Percentiles rank a stretch among this genome's conserved stretches.
Conservation (phyloP, 1,140 invertebrate genomes). For the Lycorma delicatula region DNA sequence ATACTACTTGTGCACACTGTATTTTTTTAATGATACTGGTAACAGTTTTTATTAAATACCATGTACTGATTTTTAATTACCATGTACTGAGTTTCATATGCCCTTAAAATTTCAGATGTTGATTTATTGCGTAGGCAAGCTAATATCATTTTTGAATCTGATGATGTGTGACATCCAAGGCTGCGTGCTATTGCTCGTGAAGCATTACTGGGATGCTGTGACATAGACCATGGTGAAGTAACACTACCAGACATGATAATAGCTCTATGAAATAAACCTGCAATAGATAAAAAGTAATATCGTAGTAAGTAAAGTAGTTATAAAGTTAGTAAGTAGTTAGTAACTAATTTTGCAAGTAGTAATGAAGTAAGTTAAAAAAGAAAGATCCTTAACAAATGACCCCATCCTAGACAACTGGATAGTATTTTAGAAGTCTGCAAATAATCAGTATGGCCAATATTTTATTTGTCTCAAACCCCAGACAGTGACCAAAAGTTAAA, state of each 20-base stretch:
- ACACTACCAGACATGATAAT: conserved; percentile 65
- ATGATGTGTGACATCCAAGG: conserved; percentile 41
- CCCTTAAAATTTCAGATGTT: conserved; percentile 44
- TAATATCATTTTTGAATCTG: conserved; percentile 36
- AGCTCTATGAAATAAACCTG: conserved; percentile 54
- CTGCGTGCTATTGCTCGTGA: conserved; percentile 47
- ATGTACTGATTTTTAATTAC: conserved; percentile 33
- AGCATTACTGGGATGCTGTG: conserved; percentile 42
- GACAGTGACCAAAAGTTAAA: too few species aligned
- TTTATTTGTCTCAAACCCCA: too few species aligned
- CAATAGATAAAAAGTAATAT: conserved; percentile 10
- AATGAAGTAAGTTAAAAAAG: too few species aligned
- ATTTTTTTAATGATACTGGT: not conserved
- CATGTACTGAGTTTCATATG: conserved; percentile 48
- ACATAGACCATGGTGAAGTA: conserved; percentile 49
- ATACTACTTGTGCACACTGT: not conserved
- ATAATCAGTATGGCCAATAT: too few species aligned
- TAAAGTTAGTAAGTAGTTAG: not conserved
- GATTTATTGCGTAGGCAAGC: conserved; percentile 54
- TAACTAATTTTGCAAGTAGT: too few species aligned
- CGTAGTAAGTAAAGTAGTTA: not conserved
- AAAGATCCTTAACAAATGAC: too few species aligned
- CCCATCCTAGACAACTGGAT: too few species aligned
- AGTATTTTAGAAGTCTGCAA: too few species aligned
- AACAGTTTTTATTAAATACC: not conserved